Percentiles rank a stretch among this genome's conserved stretches.
Conservation (phyloP, 2,888 invertebrate genomes). For the Yponomeuta cagnagella region DNA sequence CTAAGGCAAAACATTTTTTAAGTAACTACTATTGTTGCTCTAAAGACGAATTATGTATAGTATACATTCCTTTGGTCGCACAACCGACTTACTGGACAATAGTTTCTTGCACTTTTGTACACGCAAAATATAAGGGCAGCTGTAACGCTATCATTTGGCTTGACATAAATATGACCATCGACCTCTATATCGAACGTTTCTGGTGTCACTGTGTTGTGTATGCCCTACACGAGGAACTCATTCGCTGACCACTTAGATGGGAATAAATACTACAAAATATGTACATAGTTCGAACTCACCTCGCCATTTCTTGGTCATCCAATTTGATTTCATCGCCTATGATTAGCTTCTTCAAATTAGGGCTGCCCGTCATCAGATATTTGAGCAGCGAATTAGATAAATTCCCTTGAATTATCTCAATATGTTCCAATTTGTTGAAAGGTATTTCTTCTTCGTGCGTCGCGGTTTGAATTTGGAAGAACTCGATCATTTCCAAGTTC, state of each 20-base stretch:
- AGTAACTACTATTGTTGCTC: too few species aligned
- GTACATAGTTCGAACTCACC: constrained; percentile 47
- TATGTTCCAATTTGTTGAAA: constrained; percentile 77
- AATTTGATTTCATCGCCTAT: constrained; percentile 80
- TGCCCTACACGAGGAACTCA: too few species aligned
- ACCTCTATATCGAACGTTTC: too few species aligned
- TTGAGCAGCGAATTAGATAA: constrained; percentile 74
- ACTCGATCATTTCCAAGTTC: constrained; percentile 77
- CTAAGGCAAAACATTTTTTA: too few species aligned
- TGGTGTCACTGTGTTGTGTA: too few species aligned
- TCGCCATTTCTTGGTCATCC: constrained; percentile 80
- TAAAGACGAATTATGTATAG: too few species aligned
- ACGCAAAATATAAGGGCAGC: too few species aligned
- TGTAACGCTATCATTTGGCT: too few species aligned
- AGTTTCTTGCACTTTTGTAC: too few species aligned
- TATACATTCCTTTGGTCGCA: too few species aligned
- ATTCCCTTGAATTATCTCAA: constrained; percentile 81
- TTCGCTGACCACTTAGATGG: not conserved
- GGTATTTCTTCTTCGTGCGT: constrained; percentile 73
- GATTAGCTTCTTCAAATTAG: constrained; percentile 76
- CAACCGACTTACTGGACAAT: too few species aligned
- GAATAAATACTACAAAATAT: not conserved
- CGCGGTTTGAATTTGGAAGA: constrained; percentile 79
- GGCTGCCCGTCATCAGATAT: constrained; percentile 76
- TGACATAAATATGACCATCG: too few species aligned